Evolutionary conservation across 2,797 vertebrate species (phyloP), one percentile per base, ranked within the genome.

Genomic region (Molossus molossus): DNA sequence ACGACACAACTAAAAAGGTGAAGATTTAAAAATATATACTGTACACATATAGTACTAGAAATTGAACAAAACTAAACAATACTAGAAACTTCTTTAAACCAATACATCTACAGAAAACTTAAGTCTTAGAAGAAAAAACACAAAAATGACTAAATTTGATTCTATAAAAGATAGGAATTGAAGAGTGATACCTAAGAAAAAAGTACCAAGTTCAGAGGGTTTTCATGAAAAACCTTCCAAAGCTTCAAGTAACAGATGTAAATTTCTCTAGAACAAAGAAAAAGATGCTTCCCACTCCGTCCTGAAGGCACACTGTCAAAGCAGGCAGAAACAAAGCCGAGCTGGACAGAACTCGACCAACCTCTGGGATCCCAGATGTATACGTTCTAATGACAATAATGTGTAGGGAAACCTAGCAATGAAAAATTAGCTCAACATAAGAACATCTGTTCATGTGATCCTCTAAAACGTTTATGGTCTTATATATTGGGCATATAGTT

Each of bases 401-500:
- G 40, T 45, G 40, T 45, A 3, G 15, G 29, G 58, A 82, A 70
- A 40, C 1, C 57, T 53, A 27, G 17, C 7, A n/a, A 76, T 27
- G 23, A 86, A 95, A 37, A 73, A 96, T 50, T 6, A 82, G 60
- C 55, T 90, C 45, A 45, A 90, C 6, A 25, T 65, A 55, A 86
- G 25, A 62, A 57, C 9, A 92, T 20, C 50, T 83, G 55, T n/a
- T 33, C 79, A 67, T 23, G 4, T 83, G 17, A 65, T 48, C 27
- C 64, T 79, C 27, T 62, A 83, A 83, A 93, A 76, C 18, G 55
- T 58, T 72, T 76, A 85, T 1, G 37, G 14, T 57, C 72, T 45
- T 76, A 48, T 27, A 57, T 45, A 60, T 33, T 29, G 27, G 21
- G 70, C 8, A 64, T 37, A 40, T 37, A 77, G 50, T 60, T 76